Base-by-base conservation (phyloP, 2,888 invertebrate species). In the Apoderus coryli region DNA sequence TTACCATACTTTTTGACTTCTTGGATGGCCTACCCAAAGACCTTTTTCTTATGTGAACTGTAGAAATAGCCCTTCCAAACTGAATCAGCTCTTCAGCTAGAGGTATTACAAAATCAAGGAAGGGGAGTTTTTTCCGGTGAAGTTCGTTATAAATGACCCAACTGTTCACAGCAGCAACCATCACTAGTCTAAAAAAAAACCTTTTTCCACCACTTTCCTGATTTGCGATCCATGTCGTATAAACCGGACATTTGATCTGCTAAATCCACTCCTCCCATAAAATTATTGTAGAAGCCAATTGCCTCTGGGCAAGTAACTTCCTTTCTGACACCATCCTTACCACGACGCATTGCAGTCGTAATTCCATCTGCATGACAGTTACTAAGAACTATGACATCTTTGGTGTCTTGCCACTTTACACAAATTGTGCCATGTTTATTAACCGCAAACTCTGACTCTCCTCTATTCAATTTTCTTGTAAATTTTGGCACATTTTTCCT, bases 341-440 rank as follows among this genome's bases (percentile, higher is more conserved):
- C 36, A 27, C 37, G 48, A 34, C 39, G 38, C 10, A 33, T 33
- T 10, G 36, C 37, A 25, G 31, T 27, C 16, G 16, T 14, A 30
- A 33, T 22, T 22, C 29, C 26, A 26, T 25, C 30, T 29, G 29
- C 31, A 34, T 46, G 46, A 30, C 42, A 50, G 34, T 47, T 49
- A 25, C 43, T 47, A 13, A 45, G 29, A 10, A 43, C 30, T 9
- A 46, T 10, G 34, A 49, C 42, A 19, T 48, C 44, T 34, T 48
- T 49, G 15, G 44, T 47, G 31, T 47, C 45, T 33, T 41, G 35
- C 46, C 46, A 45, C n/a, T n/a, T n/a, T n/a, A n/a, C n/a, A 31
- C 22, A n/a, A n/a, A n/a, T n/a, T n/a, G n/a, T n/a, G n/a, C n/a
- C n/a, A n/a, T n/a, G n/a, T n/a, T n/a, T n/a, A n/a, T n/a, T n/a